Base-by-base conservation (phyloP, 2,113 vertebrate species). In the Chlamydotis undulata region DNA sequence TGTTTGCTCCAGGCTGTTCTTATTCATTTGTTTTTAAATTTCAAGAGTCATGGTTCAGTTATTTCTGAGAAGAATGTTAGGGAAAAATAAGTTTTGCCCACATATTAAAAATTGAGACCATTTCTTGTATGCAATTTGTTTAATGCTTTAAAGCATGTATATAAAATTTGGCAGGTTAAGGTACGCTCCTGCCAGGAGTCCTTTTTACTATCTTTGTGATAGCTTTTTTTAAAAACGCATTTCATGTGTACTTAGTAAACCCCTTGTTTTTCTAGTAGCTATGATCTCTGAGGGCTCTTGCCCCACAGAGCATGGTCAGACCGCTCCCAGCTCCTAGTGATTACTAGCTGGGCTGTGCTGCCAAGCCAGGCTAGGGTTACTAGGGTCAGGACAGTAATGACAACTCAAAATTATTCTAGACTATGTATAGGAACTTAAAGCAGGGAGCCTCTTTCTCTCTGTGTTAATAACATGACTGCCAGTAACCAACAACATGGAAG, bases 21-120 rank as follows among this genome's bases (percentile, higher is more conserved):
- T 91, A 79, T 82, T 79, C 69, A 82, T 76, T 8, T 61, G 53
- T 53, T 96, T 94, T 93, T 68, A 76, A 87, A 91, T 87, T 94
- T 91, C 69, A 76, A 85, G 83, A 71, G 61, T 96, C 87, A 94
- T 41, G 69, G 70, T 94, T 94, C 71, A 90, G 85, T 90, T 92
- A 45, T 70, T 93, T 94, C 69, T 53, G 50, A 83, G 61, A 95
- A 82, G 43, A 68, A 95, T 87, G 19, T 89, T 52, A 91, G 25
- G 33, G 67, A 8, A 89, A 96, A 87, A 41, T 52, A 64, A 76
- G 10, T 61, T 93, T 75, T 85, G 39, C 61, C 57, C 65, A 76
- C 17, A 41, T 49, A 53, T 47, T 6, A 84, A 95, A 74, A 89
- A 78, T 6, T 10, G 7, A 90, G 56, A 64, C 43, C 9, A 39